Conservation (phyloP, 2,113 vertebrate species). For the Myxocyprinus asiaticus region DNA sequence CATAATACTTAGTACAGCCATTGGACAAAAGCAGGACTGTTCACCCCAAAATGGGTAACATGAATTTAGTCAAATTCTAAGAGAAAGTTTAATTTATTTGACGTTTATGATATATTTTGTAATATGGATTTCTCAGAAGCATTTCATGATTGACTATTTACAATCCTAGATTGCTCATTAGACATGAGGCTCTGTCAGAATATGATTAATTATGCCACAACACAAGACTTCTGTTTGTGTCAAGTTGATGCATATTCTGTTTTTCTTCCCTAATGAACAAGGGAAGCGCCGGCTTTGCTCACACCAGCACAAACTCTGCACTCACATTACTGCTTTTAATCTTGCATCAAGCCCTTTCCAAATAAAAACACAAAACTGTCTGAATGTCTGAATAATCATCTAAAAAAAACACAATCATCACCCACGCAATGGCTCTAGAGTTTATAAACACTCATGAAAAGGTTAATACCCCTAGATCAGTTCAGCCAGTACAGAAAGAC, state of each 20-base stretch:
- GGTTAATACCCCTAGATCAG: not conserved
- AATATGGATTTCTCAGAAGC: constrained; percentile 54
- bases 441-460: constrained; percentile 12
- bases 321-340: constrained; percentile 16
- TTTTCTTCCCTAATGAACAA: constrained; percentile 71
- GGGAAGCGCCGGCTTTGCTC: constrained; percentile 59
- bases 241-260: constrained; percentile 72
- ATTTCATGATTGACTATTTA: constrained; percentile 68
- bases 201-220: constrained; percentile 74
- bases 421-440: not conserved
- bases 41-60: not conserved
- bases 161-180: constrained; percentile 70
- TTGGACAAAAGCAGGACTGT: not conserved
- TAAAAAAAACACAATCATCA: constrained; percentile 1
- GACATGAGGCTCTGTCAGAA: constrained; percentile 62
- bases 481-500: not conserved
- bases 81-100: constrained; percentile 17
- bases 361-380: constrained; percentile 5
- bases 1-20: not conserved
- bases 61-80: not conserved
- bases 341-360: constrained; percentile 37
- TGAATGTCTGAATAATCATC: constrained; percentile 7
- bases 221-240: constrained; percentile 73
- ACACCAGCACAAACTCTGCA: constrained; percentile 50
- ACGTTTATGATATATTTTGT: constrained; percentile 49